Percentiles rank a stretch among this genome's conserved stretches.
Conservation (phyloP, 2,113 vertebrate species). For the Oceanodroma tethys region DNA sequence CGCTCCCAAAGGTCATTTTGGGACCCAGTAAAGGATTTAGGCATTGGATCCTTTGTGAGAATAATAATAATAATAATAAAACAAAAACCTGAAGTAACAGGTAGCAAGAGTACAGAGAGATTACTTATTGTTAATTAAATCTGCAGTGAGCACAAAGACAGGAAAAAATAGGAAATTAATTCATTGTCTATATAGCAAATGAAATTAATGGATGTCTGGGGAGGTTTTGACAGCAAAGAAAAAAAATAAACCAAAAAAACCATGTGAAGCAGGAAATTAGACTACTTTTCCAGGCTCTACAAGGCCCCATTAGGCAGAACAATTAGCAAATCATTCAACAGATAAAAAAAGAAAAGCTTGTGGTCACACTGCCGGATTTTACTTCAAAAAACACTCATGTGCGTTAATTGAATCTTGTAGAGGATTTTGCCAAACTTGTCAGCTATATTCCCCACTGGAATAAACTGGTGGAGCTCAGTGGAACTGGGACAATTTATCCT, state of each 20-base stretch:
- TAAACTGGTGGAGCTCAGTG: background rate
- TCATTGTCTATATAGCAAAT: background rate
- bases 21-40: background rate
- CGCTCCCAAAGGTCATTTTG: background rate
- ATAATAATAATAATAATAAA: background rate
- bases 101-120: background rate
- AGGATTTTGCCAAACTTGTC: background rate
- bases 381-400: background rate
- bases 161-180: slow-evolving; percentile 41
- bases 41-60: background rate
- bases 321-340: slow-evolving; percentile 30
- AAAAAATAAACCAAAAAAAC: background rate
- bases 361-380: background rate
- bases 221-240: background rate
- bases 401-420: background rate
- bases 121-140: slow-evolving; percentile 31
- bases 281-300: background rate
- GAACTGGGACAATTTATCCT: background rate
- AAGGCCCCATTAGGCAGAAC: slow-evolving; percentile 33
- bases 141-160: background rate
- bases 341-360: background rate
- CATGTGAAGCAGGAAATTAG: slow-evolving; percentile 23
- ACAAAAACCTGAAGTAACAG: background rate
- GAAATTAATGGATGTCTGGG: slow-evolving; percentile 26
- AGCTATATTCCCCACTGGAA: background rate